Evolutionary conservation across 2,113 vertebrate genomes (phyloP), one percentile per base, ranked within the genome.

Genomic region (Hippopotamus amphibius): DNA sequence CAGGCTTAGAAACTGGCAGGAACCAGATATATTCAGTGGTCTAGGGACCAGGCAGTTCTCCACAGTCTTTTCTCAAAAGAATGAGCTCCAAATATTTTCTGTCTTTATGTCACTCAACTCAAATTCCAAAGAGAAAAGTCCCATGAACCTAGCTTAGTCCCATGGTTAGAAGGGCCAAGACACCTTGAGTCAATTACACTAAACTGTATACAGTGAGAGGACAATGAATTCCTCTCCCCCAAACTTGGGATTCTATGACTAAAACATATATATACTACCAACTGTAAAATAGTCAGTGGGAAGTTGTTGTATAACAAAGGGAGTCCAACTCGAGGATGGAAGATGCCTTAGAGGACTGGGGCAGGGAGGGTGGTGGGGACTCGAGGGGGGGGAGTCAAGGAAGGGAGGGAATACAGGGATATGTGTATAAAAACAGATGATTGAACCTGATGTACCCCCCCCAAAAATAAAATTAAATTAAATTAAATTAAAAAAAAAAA

Each of bases 101-200:
- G 24, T 89, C n/a, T 93, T 90, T 72, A 82, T 89, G n/a, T 61
- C 82, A 82, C 5, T 89, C 28, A 82, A 50, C n/a, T 30, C 53
- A 68, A 69, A 82, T 82, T 83, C 63, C 26, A 88, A 33, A 4
- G 81, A 65, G 37, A 63, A 68, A 83, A 66, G 10, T 74, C 28
- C 15, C 26, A 55, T 57, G 63, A 76, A 69, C 1, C 22, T 80
- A n/a, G 30, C n/a, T 97, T 57, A 63, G 19, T 17, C 24, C 24
- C 28, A 48, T 50, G 16, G 41, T 59, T 85, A 81, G 53, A 91
- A 83, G n/a, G 9, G 21, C 16, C 22, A 74, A 14, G 30, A 63
- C 11, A 46, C 10, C n/a, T 17, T 37, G 2, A 26, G 13, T 30
- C 21, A 53, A 22, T 41, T 92, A 7, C 0, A 11, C 28, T 16